These are phyloP conservation scores for Julus scanicus DNA, from an alignment of 2,888 invertebrate genomes.

Conservation along the genomic window DNA sequence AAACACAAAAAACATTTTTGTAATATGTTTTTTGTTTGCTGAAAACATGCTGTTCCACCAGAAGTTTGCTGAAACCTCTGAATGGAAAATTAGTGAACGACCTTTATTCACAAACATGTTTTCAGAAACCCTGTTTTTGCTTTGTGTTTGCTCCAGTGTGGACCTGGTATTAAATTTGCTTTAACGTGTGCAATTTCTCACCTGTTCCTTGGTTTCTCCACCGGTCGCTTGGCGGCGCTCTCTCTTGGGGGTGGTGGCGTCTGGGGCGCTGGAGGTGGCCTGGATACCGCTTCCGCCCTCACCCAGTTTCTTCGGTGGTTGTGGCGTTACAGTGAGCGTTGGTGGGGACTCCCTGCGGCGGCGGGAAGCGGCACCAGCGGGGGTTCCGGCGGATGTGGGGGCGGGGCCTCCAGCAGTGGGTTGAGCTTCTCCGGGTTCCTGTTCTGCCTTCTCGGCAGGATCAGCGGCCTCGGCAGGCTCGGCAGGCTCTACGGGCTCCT, in stretches of 20 bases:
- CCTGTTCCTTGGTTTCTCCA: neutral
- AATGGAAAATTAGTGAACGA: too few relatives aligned
- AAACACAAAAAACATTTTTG: too few relatives aligned
- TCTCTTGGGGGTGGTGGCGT: conserved; percentile 1
- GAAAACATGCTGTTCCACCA: too few relatives aligned
- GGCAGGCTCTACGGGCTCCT: neutral
- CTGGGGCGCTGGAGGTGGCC: neutral
- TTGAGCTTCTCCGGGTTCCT: neutral
- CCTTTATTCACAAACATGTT: too few relatives aligned
- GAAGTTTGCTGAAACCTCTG: too few relatives aligned
- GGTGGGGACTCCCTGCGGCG: neutral
- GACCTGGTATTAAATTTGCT: too few relatives aligned
- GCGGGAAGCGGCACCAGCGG: neutral
- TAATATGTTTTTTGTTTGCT: too few relatives aligned
- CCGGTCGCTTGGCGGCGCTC: neutral
- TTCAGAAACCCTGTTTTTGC: too few relatives aligned
- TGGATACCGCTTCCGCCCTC: neutral
- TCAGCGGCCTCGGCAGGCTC: neutral
- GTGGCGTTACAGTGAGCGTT: neutral
- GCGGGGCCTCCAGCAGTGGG: neutral
- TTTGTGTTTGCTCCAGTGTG: too few relatives aligned
- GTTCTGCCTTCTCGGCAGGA: neutral
- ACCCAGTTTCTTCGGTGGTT: neutral
- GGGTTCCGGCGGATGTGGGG: neutral
- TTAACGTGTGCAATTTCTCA: too few relatives aligned